Evolutionary conservation across 2,113 vertebrate genomes (phyloP).

Genomic region (Paracanthobrama guichenoti): DNA sequence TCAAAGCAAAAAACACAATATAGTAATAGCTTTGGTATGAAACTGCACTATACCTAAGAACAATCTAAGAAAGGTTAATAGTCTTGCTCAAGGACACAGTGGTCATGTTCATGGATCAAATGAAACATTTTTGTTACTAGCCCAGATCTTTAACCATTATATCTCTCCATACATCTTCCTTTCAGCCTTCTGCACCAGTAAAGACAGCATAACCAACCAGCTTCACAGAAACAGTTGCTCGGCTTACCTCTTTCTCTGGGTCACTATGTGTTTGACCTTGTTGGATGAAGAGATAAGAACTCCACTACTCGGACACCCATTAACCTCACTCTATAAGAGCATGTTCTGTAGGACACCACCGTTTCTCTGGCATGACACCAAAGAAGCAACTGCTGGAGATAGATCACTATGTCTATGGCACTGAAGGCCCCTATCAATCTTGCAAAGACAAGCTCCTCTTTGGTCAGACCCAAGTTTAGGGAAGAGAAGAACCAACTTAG

Average conservation of each 20-base stretch:
- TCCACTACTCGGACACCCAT: slow-evolving; percentile 29
- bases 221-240: not conserved
- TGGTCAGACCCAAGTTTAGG: slow-evolving; percentile 17
- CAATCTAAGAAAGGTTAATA: not conserved
- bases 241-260: not conserved
- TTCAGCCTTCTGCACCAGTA: not conserved
- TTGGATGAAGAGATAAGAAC: slow-evolving; percentile 29
- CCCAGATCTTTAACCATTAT: not conserved
- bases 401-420: slow-evolving; percentile 33
- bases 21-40: not conserved
- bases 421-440: slow-evolving; percentile 2
- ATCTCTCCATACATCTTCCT: not conserved
- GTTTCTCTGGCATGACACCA: slow-evolving; percentile 29
- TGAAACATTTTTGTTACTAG: not conserved
- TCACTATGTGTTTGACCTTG: slow-evolving; percentile 7
- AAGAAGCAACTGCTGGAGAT: not conserved
- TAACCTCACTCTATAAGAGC: slow-evolving; percentile 41
- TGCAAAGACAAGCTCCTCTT: not conserved
- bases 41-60: not conserved
- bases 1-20: not conserved
- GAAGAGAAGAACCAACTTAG: slow-evolving; percentile 4
- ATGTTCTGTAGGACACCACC: slow-evolving; percentile 10
- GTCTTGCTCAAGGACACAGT: slow-evolving; percentile 12
- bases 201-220: not conserved
- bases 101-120: slow-evolving; percentile 1